Base-by-base conservation (phyloP, 2,888 invertebrate species). In the Ormyrus labotus region DNA sequence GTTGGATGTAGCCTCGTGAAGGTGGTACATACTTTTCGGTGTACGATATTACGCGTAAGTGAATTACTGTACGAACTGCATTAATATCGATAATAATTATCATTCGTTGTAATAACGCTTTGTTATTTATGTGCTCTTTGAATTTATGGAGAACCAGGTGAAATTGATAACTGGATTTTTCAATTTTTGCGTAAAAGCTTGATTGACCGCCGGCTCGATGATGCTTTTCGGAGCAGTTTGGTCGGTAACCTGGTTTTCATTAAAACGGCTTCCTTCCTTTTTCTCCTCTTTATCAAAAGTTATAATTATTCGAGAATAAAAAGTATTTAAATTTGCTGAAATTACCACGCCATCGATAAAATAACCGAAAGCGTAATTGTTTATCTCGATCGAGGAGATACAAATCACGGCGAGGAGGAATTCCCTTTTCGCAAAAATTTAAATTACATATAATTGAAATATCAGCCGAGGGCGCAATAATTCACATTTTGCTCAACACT, bases 361-460 rank as follows among this genome's bases (percentile, higher is more conserved):
- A 34, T 34, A 4, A 34, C 34, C 34, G 34, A 34, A 34, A 34
- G 34, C 4, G 34, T 34, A 34, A 34, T 34, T 34, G 34, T 34
- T 34, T 34, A 34, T 34, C 34, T 34, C 34, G 34, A 34, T 34
- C 34, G 34, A 4, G 34, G 34, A 34, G 34, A 34, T 34, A 34
- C 34, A 34, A 34, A 34, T 34, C 34, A 34, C 34, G 34, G 34
- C 34, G 4, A 34, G 0, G 4, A 34, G 34, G 34, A 19, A 19
- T 34, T 34, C 4, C 34, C 4, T 34, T 34, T 34, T 34, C 34
- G 34, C 34, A 34, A 34, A 34, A 34, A 34, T 34, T 34, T 34
- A 34, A 34, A 34, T 34, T 34, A 34, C 48, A n/a, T 45, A 58
- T 68, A 63, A 68, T 73, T 78, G 68, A 79, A 74, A 69, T 79